These are phyloP conservation scores for Cardiocondyla obscurior DNA, from an alignment of 1,140 invertebrate genomes.

Conservation along the genomic window DNA sequence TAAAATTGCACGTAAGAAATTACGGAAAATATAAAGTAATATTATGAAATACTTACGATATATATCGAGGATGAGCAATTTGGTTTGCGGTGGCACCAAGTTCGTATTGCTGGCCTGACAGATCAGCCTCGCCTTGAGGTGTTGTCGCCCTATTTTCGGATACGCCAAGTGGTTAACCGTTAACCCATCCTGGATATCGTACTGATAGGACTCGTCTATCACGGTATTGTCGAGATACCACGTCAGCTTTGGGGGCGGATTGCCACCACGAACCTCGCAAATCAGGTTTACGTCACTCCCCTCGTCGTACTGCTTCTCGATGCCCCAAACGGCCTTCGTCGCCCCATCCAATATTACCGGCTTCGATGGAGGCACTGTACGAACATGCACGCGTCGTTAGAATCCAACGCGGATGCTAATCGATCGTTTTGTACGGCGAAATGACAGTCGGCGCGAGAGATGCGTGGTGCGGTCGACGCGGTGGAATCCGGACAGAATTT, in stretches of 20 bases:
- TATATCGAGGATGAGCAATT: conserved; percentile 91
- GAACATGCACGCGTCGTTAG: conserved; percentile 61
- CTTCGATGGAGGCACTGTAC: conserved; percentile 82
- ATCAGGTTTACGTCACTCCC: conserved; percentile 85
- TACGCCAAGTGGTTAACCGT: conserved; percentile 91
- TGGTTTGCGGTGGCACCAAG: conserved; percentile 89
- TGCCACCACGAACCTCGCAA: conserved; percentile 87
- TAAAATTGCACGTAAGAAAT: neutral
- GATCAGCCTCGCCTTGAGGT: conserved; percentile 90
- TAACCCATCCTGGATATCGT: conserved; percentile 86
- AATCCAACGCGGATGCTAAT: conserved; percentile 57
- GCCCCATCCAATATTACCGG: conserved; percentile 85
- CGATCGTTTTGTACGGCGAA: conserved; percentile 58
- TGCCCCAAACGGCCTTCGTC: conserved; percentile 78
- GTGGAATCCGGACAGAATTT: conserved; percentile 17
- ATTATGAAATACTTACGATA: conserved; percentile 89
- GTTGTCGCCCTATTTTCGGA: conserved; percentile 89
- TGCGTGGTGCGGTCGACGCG: conserved; percentile 13
- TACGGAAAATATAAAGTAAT: neutral
- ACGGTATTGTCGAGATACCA: conserved; percentile 93
- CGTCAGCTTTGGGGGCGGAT: conserved; percentile 90
- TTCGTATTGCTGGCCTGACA: conserved; percentile 95
- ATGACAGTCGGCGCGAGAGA: conserved; percentile 27
- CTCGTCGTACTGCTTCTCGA: conserved; percentile 86
- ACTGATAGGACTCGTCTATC: conserved; percentile 92